These are phyloP conservation scores for Hyla sarda DNA, from an alignment of 2,113 vertebrate species.

Conservation along the genomic window DNA sequence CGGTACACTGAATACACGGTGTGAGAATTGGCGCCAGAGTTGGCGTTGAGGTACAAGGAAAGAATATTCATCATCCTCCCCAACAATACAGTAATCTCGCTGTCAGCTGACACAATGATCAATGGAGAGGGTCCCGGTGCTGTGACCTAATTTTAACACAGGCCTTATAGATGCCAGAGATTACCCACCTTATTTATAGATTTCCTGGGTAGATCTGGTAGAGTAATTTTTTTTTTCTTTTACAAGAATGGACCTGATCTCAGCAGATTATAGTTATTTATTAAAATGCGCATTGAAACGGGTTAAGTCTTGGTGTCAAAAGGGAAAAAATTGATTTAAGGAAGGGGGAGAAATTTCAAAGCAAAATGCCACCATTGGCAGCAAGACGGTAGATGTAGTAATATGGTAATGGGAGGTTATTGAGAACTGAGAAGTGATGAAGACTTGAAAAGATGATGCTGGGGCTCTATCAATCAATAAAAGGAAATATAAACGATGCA, in stretches of 20 bases:
- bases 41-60: constrained; percentile 20
- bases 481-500: not conserved
- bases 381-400: not conserved
- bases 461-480: not conserved
- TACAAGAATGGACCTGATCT: not conserved
- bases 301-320: not conserved
- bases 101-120: constrained; percentile 51
- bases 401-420: not conserved
- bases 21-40: not conserved
- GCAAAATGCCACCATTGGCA: not conserved
- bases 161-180: constrained; percentile 36
- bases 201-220: not conserved
- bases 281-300: not conserved
- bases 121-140: constrained; percentile 15
- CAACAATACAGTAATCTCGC: constrained; percentile 32
- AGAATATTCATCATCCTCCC: constrained; percentile 31
- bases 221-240: constrained; percentile 2
- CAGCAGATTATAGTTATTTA: not conserved
- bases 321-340: constrained; percentile 8
- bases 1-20: constrained; percentile 9
- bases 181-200: constrained; percentile 25
- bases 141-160: constrained; percentile 35
- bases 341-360: not conserved
- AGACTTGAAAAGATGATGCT: not conserved
- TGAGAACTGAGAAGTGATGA: not conserved